These are phyloP conservation scores for Nothobranchius furzeri DNA, from an alignment of 2,113 vertebrate species.

Conservation along the genomic window DNA sequence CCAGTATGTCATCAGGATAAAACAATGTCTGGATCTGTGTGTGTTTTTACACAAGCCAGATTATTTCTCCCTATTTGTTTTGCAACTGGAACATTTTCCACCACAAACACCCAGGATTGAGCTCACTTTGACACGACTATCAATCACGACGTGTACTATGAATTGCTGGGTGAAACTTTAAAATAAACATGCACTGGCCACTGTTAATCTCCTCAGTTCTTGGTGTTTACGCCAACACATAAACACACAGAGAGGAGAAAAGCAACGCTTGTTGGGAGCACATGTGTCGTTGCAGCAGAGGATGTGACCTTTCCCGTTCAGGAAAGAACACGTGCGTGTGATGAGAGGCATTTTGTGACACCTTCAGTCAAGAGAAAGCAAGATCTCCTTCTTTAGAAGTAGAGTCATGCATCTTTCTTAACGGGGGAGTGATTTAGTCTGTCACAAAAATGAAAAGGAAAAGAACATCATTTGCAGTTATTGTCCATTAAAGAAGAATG, in stretches of 20 bases:
- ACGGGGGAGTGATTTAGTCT: neutral
- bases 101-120: conserved; percentile 25
- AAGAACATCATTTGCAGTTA: neutral
- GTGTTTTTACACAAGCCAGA: conserved; percentile 25
- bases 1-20: conserved; percentile 1
- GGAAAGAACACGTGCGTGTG: conserved; percentile 48
- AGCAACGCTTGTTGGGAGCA: conserved; percentile 5
- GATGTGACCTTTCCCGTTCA: conserved; percentile 60
- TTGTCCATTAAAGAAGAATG: neutral
- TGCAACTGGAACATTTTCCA: conserved; percentile 36
- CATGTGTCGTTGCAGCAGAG: conserved; percentile 41
- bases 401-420: conserved; percentile 5
- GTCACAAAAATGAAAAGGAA: neutral
- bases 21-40: conserved; percentile 1
- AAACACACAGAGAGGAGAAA: conserved; percentile 43
- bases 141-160: conserved; percentile 29
- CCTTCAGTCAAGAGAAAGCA: conserved; percentile 20
- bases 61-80: conserved; percentile 16
- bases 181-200: conserved; percentile 35
- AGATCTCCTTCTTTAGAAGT: conserved; percentile 24
- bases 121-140: conserved; percentile 20
- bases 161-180: conserved; percentile 27
- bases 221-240: conserved; percentile 41
- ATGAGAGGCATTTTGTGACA: conserved; percentile 54
- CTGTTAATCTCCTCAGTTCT: conserved; percentile 42